Evolutionary conservation across 2,888 invertebrate species (phyloP).

Genomic region (Rhabditoides inermis): DNA sequence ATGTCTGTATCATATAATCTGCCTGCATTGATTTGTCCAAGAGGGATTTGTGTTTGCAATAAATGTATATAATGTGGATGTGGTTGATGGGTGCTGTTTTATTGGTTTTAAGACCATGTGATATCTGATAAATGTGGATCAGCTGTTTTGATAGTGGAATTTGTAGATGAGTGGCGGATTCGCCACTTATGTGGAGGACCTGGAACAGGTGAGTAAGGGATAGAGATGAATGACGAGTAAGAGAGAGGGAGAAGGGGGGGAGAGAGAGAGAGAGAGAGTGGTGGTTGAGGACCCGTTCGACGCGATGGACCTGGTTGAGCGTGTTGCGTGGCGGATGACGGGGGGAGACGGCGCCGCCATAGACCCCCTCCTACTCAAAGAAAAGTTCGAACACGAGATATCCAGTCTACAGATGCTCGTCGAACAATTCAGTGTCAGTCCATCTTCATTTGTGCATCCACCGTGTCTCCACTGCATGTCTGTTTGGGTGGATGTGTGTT

Average conservation of each 20-base stretch:
- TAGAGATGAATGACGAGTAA: too few species aligned
- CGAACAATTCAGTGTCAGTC: constrained; percentile 43
- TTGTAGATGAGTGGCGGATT: constrained; percentile 25
- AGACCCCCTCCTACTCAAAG: constrained; percentile 40
- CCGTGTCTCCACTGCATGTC: too few species aligned
- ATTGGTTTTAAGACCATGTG: too few species aligned
- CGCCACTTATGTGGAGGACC: constrained; percentile 48
- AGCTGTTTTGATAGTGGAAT: not conserved
- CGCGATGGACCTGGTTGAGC: constrained; percentile 91
- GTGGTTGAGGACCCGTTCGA: constrained; percentile 86
- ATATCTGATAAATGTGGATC: too few species aligned
- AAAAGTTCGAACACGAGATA: constrained; percentile 51
- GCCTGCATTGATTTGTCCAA: too few species aligned
- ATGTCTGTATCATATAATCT: too few species aligned
- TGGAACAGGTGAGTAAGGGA: constrained; percentile 42
- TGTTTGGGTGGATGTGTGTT: not conserved
- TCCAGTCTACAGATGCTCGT: constrained; percentile 47
- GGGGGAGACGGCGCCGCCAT: constrained; percentile 58
- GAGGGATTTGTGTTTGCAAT: too few species aligned
- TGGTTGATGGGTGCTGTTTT: too few species aligned
- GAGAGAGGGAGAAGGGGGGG: too few species aligned
- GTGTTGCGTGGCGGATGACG: constrained; percentile 86
- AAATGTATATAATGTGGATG: too few species aligned
- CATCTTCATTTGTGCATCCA: too few species aligned
- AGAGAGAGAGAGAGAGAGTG: too few species aligned